phyloP scores from a whole-genome alignment of 1,140 invertebrate species.

The Drosophila nikananu region DNA sequence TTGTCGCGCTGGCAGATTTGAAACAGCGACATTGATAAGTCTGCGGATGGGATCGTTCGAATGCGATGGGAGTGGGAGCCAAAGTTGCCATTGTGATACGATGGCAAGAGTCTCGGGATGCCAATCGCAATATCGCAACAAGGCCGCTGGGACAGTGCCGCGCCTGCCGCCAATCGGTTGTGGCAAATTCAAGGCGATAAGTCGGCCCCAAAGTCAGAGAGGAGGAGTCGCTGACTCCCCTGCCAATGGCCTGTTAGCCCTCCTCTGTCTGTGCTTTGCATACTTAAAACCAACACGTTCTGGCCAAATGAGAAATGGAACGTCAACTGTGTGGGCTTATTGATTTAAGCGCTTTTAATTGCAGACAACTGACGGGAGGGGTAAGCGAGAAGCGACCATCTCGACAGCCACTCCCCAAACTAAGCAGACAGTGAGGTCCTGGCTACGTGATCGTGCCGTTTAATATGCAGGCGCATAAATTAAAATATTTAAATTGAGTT shows the following conservation, averaged over 20 bases:
- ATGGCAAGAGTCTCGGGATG: conserved; percentile 35
- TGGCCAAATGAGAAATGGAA: conserved; percentile 60
- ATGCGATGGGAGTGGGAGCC: conserved; percentile 8
- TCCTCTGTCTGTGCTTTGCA: conserved; percentile 56
- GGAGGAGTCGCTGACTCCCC: background rate
- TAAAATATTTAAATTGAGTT: conserved; percentile 69
- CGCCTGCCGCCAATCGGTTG: conserved; percentile 22
- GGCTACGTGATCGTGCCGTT: conserved; percentile 54
- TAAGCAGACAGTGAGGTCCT: conserved; percentile 13
- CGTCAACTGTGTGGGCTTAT: conserved; percentile 58
- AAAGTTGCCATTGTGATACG: conserved; percentile 51
- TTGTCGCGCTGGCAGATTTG: conserved; percentile 64
- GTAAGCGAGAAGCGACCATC: conserved; percentile 21
- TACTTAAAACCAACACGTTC: conserved; percentile 53
- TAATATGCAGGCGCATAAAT: conserved; percentile 73
- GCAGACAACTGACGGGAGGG: conserved; percentile 39
- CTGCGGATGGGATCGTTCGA: conserved; percentile 5
- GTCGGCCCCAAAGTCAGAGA: conserved; percentile 30
- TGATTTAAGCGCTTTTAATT: conserved; percentile 77
- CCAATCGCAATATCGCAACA: conserved; percentile 59
- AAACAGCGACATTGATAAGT: conserved; percentile 55
- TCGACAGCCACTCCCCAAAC: background rate
- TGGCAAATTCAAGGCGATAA: conserved; percentile 40
- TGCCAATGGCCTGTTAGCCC: background rate
- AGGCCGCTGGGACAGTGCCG: conserved; percentile 49